Base-by-base conservation (phyloP, 1,140 invertebrate species). In the Olivierus martensii region DNA sequence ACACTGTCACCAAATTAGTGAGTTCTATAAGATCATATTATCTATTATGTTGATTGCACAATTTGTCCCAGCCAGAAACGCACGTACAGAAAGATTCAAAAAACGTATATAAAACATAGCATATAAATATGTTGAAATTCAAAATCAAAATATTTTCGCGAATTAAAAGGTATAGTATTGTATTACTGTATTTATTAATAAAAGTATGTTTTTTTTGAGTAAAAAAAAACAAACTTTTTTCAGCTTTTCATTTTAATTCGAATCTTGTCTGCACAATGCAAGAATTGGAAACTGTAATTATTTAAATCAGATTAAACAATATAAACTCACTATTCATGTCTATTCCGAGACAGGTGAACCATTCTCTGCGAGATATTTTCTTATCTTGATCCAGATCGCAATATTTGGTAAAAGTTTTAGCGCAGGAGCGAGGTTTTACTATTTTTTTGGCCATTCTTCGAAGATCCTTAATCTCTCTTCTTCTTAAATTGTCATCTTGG, bases 381-480 rank as follows among this genome's bases (percentile, higher is more conserved):
- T 78, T 76, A 71, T 94, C 83, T 38, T 73, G 72, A 68, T 90
- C 79, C 36, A 79, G 71, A 69, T 94, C 89, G 70, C 90, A 94
- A 55, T 79, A 79, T 49, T 80, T 78, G 2, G 84, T 79, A 72
- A 93, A 94, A n/a, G 78, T 81, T 58, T 84, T 81, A 48, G 87
- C 86, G 69, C 90, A 94, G 54, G 82, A 77, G 66, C 83, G 83
- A 10, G 90, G 90, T 60, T 83, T 82, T 17, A 93, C 83, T 19
- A 84, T 79, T 69, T 87, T 86, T 64, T 82, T 85, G 1, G 91
- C 82, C 22, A 92, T 75, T 56, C 80, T 74, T 51, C 80, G 77
- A 5, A 94, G 70, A 52, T 83, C 82, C 57, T 79, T 75, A 61
- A 89, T 86, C 66, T 95, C 91, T 36, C 75, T 74, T 58, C 79